Base-by-base conservation (phyloP, 30 jellyfish, hydroid and myxozoan species). In the Pseudorhiza aurosa region DNA sequence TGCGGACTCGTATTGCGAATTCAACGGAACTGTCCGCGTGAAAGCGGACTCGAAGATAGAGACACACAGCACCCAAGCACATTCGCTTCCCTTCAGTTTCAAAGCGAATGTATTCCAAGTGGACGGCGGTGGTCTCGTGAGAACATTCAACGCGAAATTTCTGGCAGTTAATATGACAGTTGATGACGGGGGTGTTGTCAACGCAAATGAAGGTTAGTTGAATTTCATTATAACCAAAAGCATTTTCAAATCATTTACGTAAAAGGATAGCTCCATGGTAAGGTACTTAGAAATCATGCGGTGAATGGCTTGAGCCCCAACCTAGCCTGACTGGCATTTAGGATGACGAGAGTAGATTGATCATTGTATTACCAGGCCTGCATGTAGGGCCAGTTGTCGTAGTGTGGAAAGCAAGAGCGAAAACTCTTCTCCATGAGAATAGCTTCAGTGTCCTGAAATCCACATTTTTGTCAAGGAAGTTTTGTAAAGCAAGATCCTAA, bases 1-100 rank as follows among this genome's bases (percentile, higher is more conserved):
- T 44, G 24, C 77, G 55, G 53, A 65, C 0, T 81, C 92, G 33
- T 25, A 51, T 50, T 81, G 77, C 32, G 77, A 28, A 8, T 81
- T 81, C 70, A 81, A 81, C 47, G 78, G 78, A 28, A 81, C 78
- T 2, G 77, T 67, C 26, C 82, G 92, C 42, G 92, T 81, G 17
- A 81, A 81, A 56, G 92, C 92, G n/a, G 85, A 57, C 29, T 81
- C 92, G 18, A 65, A 65, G 33, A 65, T 81, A 0, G 72, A 57
- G 19, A 65, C 85, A 24, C 85, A 81, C 44, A 28, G 85, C 22
- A 26, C 64, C 14, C 78, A 81, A 32, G 92, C 92, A 2, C 92
- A 81, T 21, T 1, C 27, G 3, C 22, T 24, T 42, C 85, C 77
- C 46, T 81, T 65, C 36, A 12, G 30, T 7, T 27, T 81, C 32